Evolutionary conservation across 2,797 vertebrate species (phyloP), one percentile per base, ranked within the genome.

Genomic region (Cyclopterus lumpus): DNA sequence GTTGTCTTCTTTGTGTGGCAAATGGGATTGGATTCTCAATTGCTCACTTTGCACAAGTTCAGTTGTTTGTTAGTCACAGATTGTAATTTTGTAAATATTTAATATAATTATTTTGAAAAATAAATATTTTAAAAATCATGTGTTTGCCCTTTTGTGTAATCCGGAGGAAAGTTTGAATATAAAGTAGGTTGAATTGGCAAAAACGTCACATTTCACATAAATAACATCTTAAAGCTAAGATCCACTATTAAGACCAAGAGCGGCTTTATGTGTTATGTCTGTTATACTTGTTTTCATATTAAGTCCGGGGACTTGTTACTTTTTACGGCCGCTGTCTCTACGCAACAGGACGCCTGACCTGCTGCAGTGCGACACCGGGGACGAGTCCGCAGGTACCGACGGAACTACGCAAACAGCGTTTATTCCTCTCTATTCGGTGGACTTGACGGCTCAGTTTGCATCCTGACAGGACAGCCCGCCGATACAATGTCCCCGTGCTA

Each of bases 331-430:
- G 1, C 38, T 66, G 95, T 97, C 90, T 89, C 96, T 83, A 74
- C 26, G 96, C 90, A 89, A 96, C 95, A 36, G 77, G 93, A 96
- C 93, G 94, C 96, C 92, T 32, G 40, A 75, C 82, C 74, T 94
- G 89, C 96, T 96, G 96, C 96, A 97, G 87, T 97, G 96, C 96
- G 96, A 93, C 96, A 96, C 87, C 86, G 11, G 85, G 46, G 53
- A 77, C 70, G 22, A 73, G 1, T 49, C 22, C 12, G 36, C 24
- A 49, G 48, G 16, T 24, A 26, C 9, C 0, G 8, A 58, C 9
- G 7, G 11, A 57, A 44, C 5, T 0, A n/a, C n/a, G 0, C 10
- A 20, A 38, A 59, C 11, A 28, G 5, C 32, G 14, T 66, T 78
- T 64, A 40, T 54, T 9, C 5, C 2, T 34, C 1, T 4, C 2